Conservation (phyloP, 2,888 invertebrate species). For the Ferdinandea cuprea region DNA sequence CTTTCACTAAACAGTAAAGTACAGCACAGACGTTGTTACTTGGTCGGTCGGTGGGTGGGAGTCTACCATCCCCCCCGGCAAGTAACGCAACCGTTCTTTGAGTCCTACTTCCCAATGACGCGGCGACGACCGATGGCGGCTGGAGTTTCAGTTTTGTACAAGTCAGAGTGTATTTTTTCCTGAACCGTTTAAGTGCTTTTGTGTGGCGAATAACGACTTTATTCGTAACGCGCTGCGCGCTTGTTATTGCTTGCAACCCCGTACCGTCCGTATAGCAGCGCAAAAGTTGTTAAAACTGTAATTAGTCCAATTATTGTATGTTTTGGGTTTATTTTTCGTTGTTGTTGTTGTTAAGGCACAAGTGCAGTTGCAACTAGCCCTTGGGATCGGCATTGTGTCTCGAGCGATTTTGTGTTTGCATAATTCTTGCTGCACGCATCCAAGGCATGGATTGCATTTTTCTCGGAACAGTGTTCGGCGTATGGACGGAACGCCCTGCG, state of each 20-base stretch:
- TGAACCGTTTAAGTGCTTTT: constrained; percentile 75
- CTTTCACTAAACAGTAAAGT: constrained; percentile 58
- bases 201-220: constrained; percentile 74
- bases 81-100: constrained; percentile 42
- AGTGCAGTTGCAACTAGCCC: constrained; percentile 46
- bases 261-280: constrained; percentile 37
- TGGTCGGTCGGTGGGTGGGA: no score
- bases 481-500: constrained; percentile 7
- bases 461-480: background rate
- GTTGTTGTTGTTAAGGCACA: constrained; percentile 18
- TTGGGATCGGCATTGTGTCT: constrained; percentile 55
- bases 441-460: constrained; percentile 20
- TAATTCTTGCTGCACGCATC: constrained; percentile 66
- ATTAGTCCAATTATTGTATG: constrained; percentile 75
- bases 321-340: constrained; percentile 52
- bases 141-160: constrained; percentile 66
- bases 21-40: constrained; percentile 50
- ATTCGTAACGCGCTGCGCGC: constrained; percentile 61
- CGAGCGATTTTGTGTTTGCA: constrained; percentile 57
- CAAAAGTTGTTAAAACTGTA: constrained; percentile 74
- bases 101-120: constrained; percentile 39
- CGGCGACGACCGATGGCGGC: background rate
- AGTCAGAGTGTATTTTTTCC: constrained; percentile 72
- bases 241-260: constrained; percentile 56
- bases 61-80: no score